These are phyloP conservation scores for Nomada ruficornis DNA, from an alignment of 2,888 invertebrate genomes.

Conservation along the genomic window DNA sequence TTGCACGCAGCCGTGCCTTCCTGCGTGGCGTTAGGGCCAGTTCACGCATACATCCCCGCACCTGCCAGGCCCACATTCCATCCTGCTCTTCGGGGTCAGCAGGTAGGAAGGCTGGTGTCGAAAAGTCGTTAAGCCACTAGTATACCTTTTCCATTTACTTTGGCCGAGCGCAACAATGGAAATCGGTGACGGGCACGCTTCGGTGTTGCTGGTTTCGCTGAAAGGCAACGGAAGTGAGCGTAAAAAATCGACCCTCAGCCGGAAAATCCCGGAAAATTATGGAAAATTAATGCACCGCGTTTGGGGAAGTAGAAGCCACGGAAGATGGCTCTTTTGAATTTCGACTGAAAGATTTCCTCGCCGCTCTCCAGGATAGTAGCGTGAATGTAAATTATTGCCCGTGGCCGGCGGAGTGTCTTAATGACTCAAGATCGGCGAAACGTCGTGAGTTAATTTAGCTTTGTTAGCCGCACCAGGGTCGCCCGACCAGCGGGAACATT, in stretches of 20 bases:
- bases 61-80: slow-evolving; percentile 75
- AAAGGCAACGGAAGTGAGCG: slow-evolving; percentile 22
- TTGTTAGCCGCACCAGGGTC: slow-evolving; percentile 6
- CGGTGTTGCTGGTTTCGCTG: slow-evolving; percentile 20
- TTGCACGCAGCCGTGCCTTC: slow-evolving; percentile 27
- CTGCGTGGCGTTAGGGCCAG: slow-evolving; percentile 30
- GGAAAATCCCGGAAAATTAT: slow-evolving; percentile 26
- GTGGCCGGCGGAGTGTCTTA: neutral
- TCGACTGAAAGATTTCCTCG: too few species aligned
- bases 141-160: slow-evolving; percentile 34
- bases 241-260: neutral
- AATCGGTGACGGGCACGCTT: slow-evolving; percentile 43
- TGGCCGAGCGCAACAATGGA: slow-evolving; percentile 37
- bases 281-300: too few species aligned
- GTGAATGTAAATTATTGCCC: neutral
- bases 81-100: slow-evolving; percentile 43
- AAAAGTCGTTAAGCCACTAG: slow-evolving; percentile 66
- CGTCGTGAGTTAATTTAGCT: slow-evolving; percentile 11
- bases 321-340: too few species aligned
- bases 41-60: slow-evolving; percentile 27
- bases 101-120: slow-evolving; percentile 63
- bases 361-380: neutral
- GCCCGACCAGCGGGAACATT: slow-evolving; percentile 21
- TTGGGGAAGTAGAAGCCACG: too few species aligned
- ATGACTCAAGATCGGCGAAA: neutral